Evolutionary conservation across 2,113 vertebrate genomes (phyloP).

Genomic region (Nerophis lumbriciformis): DNA sequence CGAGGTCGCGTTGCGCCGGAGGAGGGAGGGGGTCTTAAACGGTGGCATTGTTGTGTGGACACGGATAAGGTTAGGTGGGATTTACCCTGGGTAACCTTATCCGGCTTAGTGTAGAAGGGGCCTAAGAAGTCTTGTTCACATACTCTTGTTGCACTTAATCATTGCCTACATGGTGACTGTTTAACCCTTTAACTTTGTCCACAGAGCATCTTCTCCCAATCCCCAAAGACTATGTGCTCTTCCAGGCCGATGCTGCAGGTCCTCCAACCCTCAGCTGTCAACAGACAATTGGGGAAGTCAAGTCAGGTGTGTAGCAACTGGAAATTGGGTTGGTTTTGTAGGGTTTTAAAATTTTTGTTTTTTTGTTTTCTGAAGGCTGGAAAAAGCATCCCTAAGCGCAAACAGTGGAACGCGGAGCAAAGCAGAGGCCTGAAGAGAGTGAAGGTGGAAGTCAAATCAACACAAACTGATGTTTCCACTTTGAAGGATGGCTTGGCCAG

Average conservation of each 20-base stretch:
- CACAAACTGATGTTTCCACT: conserved; percentile 67
- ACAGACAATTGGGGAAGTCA: conserved; percentile 73
- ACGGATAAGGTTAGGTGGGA: too few species aligned
- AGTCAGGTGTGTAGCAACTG: conserved; percentile 69
- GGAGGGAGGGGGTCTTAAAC: too few species aligned
- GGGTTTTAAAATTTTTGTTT: neutral
- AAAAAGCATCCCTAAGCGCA: conserved; percentile 77
- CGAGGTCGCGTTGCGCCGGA: too few species aligned
- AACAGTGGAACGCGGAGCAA: conserved; percentile 72
- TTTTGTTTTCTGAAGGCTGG: conserved; percentile 39
- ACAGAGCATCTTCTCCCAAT: conserved; percentile 70
- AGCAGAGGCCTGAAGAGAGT: conserved; percentile 70
- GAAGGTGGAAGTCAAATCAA: conserved; percentile 72
- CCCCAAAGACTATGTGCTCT: conserved; percentile 45
- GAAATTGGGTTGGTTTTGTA: neutral
- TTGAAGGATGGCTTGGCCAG: conserved; percentile 52
- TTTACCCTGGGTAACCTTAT: too few species aligned
- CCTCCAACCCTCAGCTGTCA: conserved; percentile 79
- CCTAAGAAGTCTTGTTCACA: conserved; percentile 44
- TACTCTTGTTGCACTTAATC: conserved; percentile 51
- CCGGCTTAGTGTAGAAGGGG: too few species aligned
- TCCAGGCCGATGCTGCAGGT: conserved; percentile 80
- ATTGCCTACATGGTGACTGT: conserved; percentile 33
- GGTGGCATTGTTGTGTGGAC: too few species aligned
- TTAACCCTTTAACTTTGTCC: conserved; percentile 53